Evolutionary conservation across 2,888 invertebrate species (phyloP).

Genomic region (Anagyrus pseudococci): DNA sequence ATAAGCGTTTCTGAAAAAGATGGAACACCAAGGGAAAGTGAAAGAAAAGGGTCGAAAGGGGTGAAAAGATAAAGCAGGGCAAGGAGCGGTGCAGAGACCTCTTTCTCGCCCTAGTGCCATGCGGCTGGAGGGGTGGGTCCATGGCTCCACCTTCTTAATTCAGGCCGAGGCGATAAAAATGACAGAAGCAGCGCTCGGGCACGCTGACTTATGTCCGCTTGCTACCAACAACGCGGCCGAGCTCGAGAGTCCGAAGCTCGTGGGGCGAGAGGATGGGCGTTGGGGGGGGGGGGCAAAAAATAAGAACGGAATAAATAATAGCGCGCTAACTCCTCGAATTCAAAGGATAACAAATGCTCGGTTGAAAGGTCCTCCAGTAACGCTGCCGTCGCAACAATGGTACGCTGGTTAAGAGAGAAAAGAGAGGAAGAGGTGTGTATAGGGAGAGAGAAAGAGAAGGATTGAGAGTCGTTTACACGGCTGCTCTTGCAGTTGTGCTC

Average conservation of each 20-base stretch:
- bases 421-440: constrained; percentile 17
- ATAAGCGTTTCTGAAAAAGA: constrained; percentile 13
- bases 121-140: not conserved
- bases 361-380: constrained; percentile 50
- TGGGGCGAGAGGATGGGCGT: constrained; percentile 16
- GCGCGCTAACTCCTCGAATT: constrained; percentile 49
- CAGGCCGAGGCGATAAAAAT: constrained; percentile 61
- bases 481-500: no score
- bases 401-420: not conserved
- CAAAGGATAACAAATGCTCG: constrained; percentile 61
- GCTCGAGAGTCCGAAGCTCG: not conserved
- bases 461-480: no score
- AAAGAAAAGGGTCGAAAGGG: no score
- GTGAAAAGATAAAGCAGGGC: no score
- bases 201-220: constrained; percentile 60
- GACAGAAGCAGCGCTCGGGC: constrained; percentile 60
- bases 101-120: not conserved
- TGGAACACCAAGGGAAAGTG: constrained; percentile 1
- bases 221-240: constrained; percentile 43
- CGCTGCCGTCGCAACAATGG: constrained; percentile 21
- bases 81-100: not conserved
- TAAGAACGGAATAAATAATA: constrained; percentile 62
- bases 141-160: constrained; percentile 59
- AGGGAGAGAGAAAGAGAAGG: no score
- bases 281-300: constrained; percentile 40